phyloP scores from a whole-genome alignment of 2,888 invertebrate species.

The Conops quadrifasciatus region DNA sequence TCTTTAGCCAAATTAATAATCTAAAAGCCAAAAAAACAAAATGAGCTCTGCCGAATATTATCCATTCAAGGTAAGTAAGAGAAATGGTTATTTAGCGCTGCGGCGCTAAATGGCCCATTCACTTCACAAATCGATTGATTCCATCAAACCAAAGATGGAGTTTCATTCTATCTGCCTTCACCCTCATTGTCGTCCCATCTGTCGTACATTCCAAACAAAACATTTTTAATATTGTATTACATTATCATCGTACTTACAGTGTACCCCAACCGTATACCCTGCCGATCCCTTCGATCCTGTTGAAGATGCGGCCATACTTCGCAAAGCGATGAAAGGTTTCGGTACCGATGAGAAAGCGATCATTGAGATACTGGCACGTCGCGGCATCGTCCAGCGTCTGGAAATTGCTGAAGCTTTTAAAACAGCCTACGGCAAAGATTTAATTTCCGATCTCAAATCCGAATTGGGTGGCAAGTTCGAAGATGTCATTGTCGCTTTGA shows the following conservation, averaged over 20 bases:
- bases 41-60: conserved; percentile 86
- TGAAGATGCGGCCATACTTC: conserved; percentile 82
- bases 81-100: too few species aligned
- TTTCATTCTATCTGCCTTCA: neutral
- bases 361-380: conserved; percentile 86
- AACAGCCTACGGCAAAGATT: conserved; percentile 88
- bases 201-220: neutral
- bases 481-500: conserved; percentile 87
- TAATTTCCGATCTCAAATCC: conserved; percentile 85
- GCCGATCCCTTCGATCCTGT: conserved; percentile 87
- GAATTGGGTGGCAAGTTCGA: conserved; percentile 91
- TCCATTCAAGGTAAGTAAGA: conserved; percentile 85
- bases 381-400: conserved; percentile 89
- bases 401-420: conserved; percentile 92
- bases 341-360: conserved; percentile 93
- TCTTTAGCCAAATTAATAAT: conserved; percentile 33
- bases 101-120: too few species aligned
- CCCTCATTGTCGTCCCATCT: neutral
- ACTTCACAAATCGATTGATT: neutral
- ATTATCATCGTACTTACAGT: conserved; percentile 67
- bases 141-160: neutral
- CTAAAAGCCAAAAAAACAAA: conserved; percentile 56
- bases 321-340: conserved; percentile 93
- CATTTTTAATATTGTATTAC: too few species aligned
- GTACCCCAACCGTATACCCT: conserved; percentile 87